Evolutionary conservation across 2,113 vertebrate genomes (phyloP).

Genomic region (Chaenogobius annularis): DNA sequence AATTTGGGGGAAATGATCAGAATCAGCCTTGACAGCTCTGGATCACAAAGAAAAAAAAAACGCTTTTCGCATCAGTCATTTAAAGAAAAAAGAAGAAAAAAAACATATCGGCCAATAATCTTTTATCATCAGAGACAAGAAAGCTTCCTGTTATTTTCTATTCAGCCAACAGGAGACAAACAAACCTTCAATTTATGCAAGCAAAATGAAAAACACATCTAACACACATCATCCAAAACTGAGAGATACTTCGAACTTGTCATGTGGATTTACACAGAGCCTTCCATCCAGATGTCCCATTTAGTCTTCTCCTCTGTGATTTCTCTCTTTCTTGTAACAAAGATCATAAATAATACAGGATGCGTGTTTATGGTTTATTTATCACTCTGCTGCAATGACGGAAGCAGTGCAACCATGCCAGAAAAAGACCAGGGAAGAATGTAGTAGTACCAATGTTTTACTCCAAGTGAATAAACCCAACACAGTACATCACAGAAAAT

Average conservation of each 20-base stretch:
- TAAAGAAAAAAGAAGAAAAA: no score
- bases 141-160: no score
- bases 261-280: neutral
- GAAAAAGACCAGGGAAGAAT: neutral
- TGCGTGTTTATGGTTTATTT: slow-evolving; percentile 74
- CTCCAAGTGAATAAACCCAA: neutral
- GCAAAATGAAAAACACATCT: no score
- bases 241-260: neutral
- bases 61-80: no score
- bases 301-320: slow-evolving; percentile 41
- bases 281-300: slow-evolving; percentile 1
- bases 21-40: no score
- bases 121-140: no score
- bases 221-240: neutral
- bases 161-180: no score
- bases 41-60: no score
- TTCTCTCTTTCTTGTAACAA: slow-evolving; percentile 52
- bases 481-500: neutral
- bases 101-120: no score
- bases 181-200: no score
- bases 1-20: no score
- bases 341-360: slow-evolving; percentile 76
- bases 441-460: neutral
- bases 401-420: slow-evolving; percentile 22
- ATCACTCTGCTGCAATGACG: slow-evolving; percentile 57